Percentiles rank a stretch among this genome's conserved stretches.
Evolutionary conservation across 2,888 invertebrate genomes (phyloP).

Genomic region (Neoaliturus tenellus): DNA sequence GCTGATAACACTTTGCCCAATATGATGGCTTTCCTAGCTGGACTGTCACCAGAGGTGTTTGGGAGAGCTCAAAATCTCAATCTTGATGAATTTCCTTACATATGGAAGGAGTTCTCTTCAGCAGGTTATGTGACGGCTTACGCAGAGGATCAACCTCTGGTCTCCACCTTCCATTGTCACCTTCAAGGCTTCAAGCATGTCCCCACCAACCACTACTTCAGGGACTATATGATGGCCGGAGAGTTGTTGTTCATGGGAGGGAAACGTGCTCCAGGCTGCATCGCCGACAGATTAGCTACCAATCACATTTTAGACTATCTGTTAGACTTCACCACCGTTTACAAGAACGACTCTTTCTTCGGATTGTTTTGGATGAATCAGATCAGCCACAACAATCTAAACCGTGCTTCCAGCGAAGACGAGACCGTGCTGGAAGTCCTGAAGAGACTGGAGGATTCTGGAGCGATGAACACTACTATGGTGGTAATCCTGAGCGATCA

Average conservation of each 20-base stretch:
- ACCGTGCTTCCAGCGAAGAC: conserved; percentile 81
- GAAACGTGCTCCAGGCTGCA: conserved; percentile 67
- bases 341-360: conserved; percentile 79
- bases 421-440: conserved; percentile 75
- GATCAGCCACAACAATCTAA: conserved; percentile 82
- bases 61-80: conserved; percentile 69
- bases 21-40: conserved; percentile 87
- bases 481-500: conserved; percentile 86
- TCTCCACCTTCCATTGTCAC: conserved; percentile 85
- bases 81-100: conserved; percentile 82
- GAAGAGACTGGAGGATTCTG: conserved; percentile 76
- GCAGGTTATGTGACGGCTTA: conserved; percentile 86
- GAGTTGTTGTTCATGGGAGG: conserved; percentile 74
- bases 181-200: conserved; percentile 82
- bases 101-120: conserved; percentile 83
- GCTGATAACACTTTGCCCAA: conserved; percentile 95
- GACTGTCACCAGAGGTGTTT: conserved; percentile 72
- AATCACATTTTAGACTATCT: conserved; percentile 74
- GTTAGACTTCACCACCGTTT: conserved; percentile 79
- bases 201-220: conserved; percentile 88
- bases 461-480: conserved; percentile 79
- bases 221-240: conserved; percentile 82
- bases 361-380: conserved; percentile 88
- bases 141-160: conserved; percentile 83
- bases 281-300: background rate